Percentiles rank a stretch among this genome's conserved stretches.
Evolutionary conservation across 35 echinoderm and acorn worm genomes (phyloP).

Genomic region (Apostichopus californicus): DNA sequence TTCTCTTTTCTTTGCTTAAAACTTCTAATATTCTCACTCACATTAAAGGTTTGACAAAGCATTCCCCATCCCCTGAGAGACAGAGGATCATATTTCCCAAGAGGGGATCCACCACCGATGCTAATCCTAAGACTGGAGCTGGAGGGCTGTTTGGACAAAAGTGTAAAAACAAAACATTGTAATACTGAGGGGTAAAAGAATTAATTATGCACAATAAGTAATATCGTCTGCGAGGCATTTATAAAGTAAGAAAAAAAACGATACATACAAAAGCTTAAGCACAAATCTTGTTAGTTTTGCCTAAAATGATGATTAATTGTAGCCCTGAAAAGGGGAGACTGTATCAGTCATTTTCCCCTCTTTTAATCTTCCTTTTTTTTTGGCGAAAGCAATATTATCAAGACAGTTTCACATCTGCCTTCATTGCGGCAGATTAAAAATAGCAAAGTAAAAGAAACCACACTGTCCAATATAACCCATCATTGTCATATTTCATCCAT

Average conservation of each 20-base stretch:
- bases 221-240: neutral
- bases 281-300: neutral
- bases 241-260: neutral
- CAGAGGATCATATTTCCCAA: constrained; percentile 80
- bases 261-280: neutral
- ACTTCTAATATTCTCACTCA: constrained; percentile 39
- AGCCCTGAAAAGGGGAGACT: too few relatives aligned
- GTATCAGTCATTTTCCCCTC: too few relatives aligned
- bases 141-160: constrained; percentile 55
- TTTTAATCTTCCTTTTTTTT: too few relatives aligned
- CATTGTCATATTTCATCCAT: too few relatives aligned
- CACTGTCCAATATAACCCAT: too few relatives aligned
- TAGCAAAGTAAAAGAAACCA: too few relatives aligned
- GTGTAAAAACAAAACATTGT: neutral
- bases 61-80: constrained; percentile 68
- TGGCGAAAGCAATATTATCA: too few relatives aligned
- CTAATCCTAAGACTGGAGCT: constrained; percentile 77
- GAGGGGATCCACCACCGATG: constrained; percentile 74
- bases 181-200: neutral
- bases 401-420: too few relatives aligned
- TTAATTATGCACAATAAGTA: neutral
- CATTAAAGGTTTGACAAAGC: constrained; percentile 68
- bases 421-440: too few relatives aligned
- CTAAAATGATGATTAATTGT: too few relatives aligned
- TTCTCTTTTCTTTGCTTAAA: neutral